Evolutionary conservation across 2,797 vertebrate genomes (phyloP).

Genomic region (Ptychobarbus kaznakovi): DNA sequence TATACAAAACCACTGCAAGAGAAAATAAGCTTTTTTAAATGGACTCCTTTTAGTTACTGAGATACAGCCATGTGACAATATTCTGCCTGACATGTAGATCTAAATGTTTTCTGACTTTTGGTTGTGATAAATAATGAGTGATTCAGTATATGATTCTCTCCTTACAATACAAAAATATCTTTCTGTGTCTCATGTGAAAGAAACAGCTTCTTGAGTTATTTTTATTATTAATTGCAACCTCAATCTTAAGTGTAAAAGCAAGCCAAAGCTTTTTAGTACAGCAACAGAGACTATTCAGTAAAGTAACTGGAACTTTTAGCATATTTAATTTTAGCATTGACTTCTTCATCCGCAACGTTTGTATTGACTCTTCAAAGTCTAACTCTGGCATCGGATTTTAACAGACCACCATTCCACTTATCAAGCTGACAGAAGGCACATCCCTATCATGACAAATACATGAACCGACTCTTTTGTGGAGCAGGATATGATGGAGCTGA

Average conservation of each 20-base stretch:
- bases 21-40: background rate
- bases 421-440: constrained; percentile 30
- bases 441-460: constrained; percentile 34
- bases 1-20: background rate
- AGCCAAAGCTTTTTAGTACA: background rate
- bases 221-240: constrained; percentile 12
- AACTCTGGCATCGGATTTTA: constrained; percentile 27
- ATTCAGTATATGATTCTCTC: background rate
- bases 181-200: background rate
- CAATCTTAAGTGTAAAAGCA: constrained; percentile 12
- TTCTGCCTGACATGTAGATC: background rate
- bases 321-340: constrained; percentile 9
- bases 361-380: constrained; percentile 30
- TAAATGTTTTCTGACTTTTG: background rate
- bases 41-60: background rate
- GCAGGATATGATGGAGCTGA: constrained; percentile 44
- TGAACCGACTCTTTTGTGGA: constrained; percentile 37
- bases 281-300: background rate
- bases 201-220: constrained; percentile 4
- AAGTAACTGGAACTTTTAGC: background rate
- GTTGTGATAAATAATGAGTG: background rate
- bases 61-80: background rate
- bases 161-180: background rate
- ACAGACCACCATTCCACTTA: constrained; percentile 21
- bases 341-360: background rate